Evolutionary conservation across 2,888 invertebrate genomes (phyloP), one percentile per base, ranked within the genome.

Genomic region (Rhamnusium bicolor): DNA sequence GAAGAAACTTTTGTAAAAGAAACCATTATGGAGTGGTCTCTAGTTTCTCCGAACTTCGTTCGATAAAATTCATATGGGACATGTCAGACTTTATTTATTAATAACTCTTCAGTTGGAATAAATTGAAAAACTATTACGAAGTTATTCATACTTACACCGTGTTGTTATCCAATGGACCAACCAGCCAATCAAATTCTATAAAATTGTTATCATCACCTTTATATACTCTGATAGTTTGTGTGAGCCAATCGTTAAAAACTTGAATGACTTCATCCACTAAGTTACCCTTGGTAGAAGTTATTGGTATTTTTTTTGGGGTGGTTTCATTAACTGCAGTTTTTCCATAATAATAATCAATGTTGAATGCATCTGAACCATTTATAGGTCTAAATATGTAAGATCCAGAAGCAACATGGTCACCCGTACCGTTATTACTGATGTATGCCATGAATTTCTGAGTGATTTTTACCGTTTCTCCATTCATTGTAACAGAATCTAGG

Each of bases 381-480:
- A 54, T 24, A 24, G 95, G 95, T 56, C 95, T 89, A 86, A 96
- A 95, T 40, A 97, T 94, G 82, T 98, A 98, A 0, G 98, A 98
- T 0, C 98, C 98, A 0, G 97, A 97, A 0, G 96, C 92, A 67
- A 96, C 89, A 78, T 91, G 91, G 0, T 90, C 90, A 2, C 89
- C 88, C 0, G 84, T 89, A 0, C 95, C 95, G 2, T 85, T 85
- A 32, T 90, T 91, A 0, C 92, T 94, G 8, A 90, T 88, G 82
- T 97, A 97, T 83, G 92, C 96, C 47, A 91, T 89, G 82, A 94
- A 93, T 5, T 92, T 90, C 84, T 95, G 94, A 6, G 86, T 79
- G 62, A 93, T 18, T 58, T 85, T 29, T 76, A 85, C 32, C 14
- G 86, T 80, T 84, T 85, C 40, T 2, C 89, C 89, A 1, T 89